A percentile compares a stretch with the other conserved stretches of the same genome.
Conservation (phyloP, 1,140 invertebrate genomes). For the Manduca sexta region DNA sequence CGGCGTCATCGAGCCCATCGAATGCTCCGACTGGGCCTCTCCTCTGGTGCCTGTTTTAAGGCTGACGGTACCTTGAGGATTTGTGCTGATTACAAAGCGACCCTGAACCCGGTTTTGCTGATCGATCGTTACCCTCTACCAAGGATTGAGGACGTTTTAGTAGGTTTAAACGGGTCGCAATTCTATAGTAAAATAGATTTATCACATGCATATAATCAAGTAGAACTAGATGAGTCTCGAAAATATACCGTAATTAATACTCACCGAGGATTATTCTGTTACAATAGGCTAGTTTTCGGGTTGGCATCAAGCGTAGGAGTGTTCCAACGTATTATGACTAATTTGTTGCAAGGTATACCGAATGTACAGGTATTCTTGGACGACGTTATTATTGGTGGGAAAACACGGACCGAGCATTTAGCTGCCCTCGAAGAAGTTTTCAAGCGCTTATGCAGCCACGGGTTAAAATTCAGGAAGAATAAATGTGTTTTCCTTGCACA, state of each 20-base stretch:
- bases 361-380: slow-evolving; percentile 27
- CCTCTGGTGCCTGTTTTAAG: slow-evolving; percentile 33
- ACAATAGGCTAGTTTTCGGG: slow-evolving; percentile 31
- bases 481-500: slow-evolving; percentile 38
- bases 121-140: too few relatives aligned
- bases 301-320: slow-evolving; percentile 26
- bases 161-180: slow-evolving; percentile 26
- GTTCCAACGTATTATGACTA: slow-evolving; percentile 24
- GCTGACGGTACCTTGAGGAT: slow-evolving; percentile 24
- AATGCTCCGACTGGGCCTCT: slow-evolving; percentile 23
- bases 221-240: too few relatives aligned
- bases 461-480: slow-evolving; percentile 26
- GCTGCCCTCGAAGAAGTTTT: slow-evolving; percentile 9
- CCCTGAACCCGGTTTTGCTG: slow-evolving; percentile 18
- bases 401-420: slow-evolving; percentile 9
- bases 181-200: slow-evolving; percentile 49
- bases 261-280: slow-evolving; percentile 29
- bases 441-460: slow-evolving; percentile 3
- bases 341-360: slow-evolving; percentile 18
- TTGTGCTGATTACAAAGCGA: slow-evolving; percentile 27
- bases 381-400: slow-evolving; percentile 21
- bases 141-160: too few relatives aligned
- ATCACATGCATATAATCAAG: slow-evolving; percentile 35
- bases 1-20: slow-evolving; percentile 7
- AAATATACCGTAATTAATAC: slow-evolving; percentile 22